Base-by-base conservation (phyloP, 2,888 invertebrate genomes). In the Euproctis similis region DNA sequence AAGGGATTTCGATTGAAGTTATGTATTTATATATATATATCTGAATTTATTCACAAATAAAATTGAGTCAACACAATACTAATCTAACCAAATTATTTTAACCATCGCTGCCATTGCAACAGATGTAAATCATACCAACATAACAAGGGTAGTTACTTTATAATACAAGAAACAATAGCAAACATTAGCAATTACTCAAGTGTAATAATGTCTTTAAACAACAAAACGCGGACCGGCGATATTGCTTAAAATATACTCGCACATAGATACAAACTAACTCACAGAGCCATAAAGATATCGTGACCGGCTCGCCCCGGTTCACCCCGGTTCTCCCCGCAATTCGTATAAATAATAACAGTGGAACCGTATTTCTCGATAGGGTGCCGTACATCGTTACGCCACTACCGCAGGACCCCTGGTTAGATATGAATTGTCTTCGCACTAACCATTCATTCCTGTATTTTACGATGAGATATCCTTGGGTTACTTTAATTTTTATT, bases 331-430 rank as follows among this genome's bases (percentile, higher is more conserved):
- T 26, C 30, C 47, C 45, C 41, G 26, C 30, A 30, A 22, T 38
- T 39, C 21, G 28, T 35, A 40, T 53, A 42, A 48, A 50, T 45
- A 48, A 50, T 48, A 50, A 42, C 42, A 30, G 28, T 22, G 17
- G 41, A 43, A 45, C 44, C 48, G 51, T 54, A 46, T 43, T 46
- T 54, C 43, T 43, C 47, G 29, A 45, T 40, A 41, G 48, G 44
- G 42, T 30, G 39, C 39, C 41, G 34, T 52, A 46, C 38, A 42
- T 50, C 17, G 38, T 27, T 36, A 40, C 34, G 24, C 30, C 36
- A 14, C n/a, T 14, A 6, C 6, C 6, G 14, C 6, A 46, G 39
- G 30, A 39, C 41, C 42, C 34, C 34, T 19, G 30, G 18, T 28
- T 30, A 39, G 45, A 33, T 40, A 39, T 39, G 37, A 32, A 43